Evolutionary conservation across 1,140 invertebrate species (phyloP).

Genomic region (Apis laboriosa): DNA sequence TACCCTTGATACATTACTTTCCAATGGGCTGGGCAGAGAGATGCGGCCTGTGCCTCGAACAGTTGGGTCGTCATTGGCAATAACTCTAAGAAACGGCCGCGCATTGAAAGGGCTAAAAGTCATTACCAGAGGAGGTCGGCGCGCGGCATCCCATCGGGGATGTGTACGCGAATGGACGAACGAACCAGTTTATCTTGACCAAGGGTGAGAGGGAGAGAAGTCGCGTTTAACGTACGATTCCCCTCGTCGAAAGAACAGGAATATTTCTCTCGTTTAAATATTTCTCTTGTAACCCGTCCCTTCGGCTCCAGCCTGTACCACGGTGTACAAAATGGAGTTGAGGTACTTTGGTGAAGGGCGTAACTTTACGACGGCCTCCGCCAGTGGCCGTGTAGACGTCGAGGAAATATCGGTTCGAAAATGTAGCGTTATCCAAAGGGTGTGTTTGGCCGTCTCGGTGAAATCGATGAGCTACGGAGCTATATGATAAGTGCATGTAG

Average conservation of each 20-base stretch:
- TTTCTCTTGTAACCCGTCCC: not conserved
- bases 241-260: not conserved
- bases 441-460: not conserved
- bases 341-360: not conserved
- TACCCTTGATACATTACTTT: slow-evolving; percentile 60
- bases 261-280: slow-evolving; percentile 36
- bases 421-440: not conserved
- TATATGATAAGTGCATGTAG: not conserved
- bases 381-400: not conserved
- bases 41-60: slow-evolving; percentile 17
- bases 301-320: not conserved
- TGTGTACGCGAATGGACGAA: slow-evolving; percentile 15
- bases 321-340: not conserved
- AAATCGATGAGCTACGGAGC: not conserved
- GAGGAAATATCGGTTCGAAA: not conserved
- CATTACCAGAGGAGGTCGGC: slow-evolving; percentile 51
- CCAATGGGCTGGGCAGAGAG: slow-evolving; percentile 40
- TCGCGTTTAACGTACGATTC: slow-evolving; percentile 6
- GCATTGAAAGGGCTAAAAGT: slow-evolving; percentile 56
- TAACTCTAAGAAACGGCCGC: slow-evolving; percentile 57
- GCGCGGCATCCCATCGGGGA: slow-evolving; percentile 11
- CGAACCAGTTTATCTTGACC: slow-evolving; percentile 37
- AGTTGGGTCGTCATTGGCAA: slow-evolving; percentile 45
- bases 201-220: not conserved
- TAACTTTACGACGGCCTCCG: not conserved